Percentiles rank a stretch among this genome's conserved stretches.
These are phyloP conservation scores for Apteryx mantelli DNA, from an alignment of 2,113 vertebrate genomes.

Conservation along the genomic window DNA sequence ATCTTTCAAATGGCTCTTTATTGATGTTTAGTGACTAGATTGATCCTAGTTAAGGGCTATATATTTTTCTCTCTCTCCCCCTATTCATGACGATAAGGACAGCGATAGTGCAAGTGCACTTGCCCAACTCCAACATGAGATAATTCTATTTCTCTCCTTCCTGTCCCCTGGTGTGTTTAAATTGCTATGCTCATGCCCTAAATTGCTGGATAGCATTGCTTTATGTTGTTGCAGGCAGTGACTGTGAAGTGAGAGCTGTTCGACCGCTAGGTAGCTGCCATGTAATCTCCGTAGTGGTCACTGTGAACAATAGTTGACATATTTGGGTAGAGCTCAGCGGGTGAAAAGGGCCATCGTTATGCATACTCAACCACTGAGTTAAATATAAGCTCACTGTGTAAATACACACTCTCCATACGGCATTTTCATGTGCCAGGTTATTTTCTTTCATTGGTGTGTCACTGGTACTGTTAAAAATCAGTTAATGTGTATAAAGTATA, in stretches of 20 bases:
- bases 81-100: neutral
- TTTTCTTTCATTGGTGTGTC: neutral
- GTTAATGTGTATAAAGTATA: neutral
- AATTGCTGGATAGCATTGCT: neutral
- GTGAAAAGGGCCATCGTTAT: neutral
- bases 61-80: neutral
- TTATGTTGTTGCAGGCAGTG: neutral
- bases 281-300: neutral
- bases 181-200: fast-evolving
- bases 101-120: neutral
- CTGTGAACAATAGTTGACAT: neutral
- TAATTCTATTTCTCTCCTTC: neutral
- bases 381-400: neutral
- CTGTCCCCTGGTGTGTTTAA: neutral
- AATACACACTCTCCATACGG: neutral
- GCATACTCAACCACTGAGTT: neutral
- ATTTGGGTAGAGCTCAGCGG: neutral
- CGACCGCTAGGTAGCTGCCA: neutral
- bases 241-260: fast-evolving
- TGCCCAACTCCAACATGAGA: neutral
- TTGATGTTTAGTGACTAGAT: neutral
- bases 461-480: conserved; percentile 17
- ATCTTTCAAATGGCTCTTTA: neutral
- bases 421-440: neutral
- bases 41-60: neutral